Evolutionary conservation across 2,888 invertebrate species (phyloP), one percentile per base, ranked within the genome.

Genomic region (Oscheius sp.): DNA sequence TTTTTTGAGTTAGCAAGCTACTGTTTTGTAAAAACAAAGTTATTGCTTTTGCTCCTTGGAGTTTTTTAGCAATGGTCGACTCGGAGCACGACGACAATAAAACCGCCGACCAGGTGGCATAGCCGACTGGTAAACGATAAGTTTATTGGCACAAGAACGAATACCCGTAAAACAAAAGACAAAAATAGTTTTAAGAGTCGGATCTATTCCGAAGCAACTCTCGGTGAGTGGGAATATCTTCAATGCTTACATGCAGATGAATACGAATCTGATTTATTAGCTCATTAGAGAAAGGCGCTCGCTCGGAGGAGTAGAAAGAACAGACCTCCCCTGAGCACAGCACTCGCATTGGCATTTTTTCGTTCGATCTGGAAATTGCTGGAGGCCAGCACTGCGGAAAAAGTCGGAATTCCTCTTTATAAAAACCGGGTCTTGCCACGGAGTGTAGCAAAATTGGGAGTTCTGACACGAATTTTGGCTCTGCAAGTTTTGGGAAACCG

Each of bases 281-380:
- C 2, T 51, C 9, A 35, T 55, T 68, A 35, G 55, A 68, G 11
- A n/a, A 35, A 53, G 21, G 21, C 21, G 21, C 21, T 21, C 21
- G 21, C 21, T 11, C 55, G 42, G 9, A 37, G n/a, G 10, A 3
- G n/a, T 3, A n/a, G 37, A 37, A 37, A n/a, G 9, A 10, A 37
- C 55, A 11, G 29, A 68, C 68, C n/a, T 37, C 55, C 63, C 5
- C 9, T 1, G 13, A 63, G 33, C 9, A 2, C 55, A 2, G n/a
- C n/a, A 2, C 21, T 13, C 13, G 37, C 21, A 3, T 42, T 13
- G 35, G 21, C 42, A 10, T 21, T 2, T n/a, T 32, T 32, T 33
- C 53, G n/a, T 32, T 70, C 59, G 48, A 72, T 29, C n/a, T 72
- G 72, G 2, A 72, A 10, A 13, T 51, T 13, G 21, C 21, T 21